Evolutionary conservation across 2,888 invertebrate genomes (phyloP).

Genomic region (Hydriomena furcata): DNA sequence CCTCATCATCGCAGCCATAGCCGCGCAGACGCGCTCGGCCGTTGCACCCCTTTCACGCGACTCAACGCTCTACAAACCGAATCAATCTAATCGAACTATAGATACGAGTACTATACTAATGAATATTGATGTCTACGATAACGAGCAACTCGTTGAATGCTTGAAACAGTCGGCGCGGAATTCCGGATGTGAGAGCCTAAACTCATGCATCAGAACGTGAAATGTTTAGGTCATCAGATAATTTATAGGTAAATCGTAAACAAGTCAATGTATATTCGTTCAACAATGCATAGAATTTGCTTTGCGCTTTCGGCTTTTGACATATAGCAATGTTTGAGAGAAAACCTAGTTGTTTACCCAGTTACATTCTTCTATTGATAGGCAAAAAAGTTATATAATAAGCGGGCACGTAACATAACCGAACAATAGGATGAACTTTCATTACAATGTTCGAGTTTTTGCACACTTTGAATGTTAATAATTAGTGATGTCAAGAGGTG

Average conservation of each 20-base stretch:
- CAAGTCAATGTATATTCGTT: constrained; percentile 6
- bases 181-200: constrained; percentile 49
- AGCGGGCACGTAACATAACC: constrained; percentile 19
- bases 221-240: constrained; percentile 20
- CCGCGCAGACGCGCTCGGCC: constrained; percentile 65
- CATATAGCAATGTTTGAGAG: constrained; percentile 15
- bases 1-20: constrained; percentile 43
- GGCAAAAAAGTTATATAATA: constrained; percentile 32
- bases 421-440: constrained; percentile 33
- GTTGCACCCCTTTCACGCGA: constrained; percentile 79
- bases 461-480: constrained; percentile 31
- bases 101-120: constrained; percentile 43
- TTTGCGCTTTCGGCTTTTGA: constrained; percentile 9
- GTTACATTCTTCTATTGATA: constrained; percentile 31
- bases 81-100: constrained; percentile 64
- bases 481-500: constrained; percentile 26
- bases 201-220: constrained; percentile 20
- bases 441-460: constrained; percentile 29
- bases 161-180: constrained; percentile 45
- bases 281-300: constrained; percentile 11
- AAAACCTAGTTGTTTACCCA: constrained; percentile 28
- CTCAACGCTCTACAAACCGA: constrained; percentile 79
- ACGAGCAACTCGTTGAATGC: constrained; percentile 46
- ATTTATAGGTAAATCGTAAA: constrained; percentile 5
- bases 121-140: constrained; percentile 58